A percentile compares a stretch with the other conserved stretches of the same genome.
Evolutionary conservation across 2,888 invertebrate genomes (phyloP).

Genomic region (Pollenia labialis): DNA sequence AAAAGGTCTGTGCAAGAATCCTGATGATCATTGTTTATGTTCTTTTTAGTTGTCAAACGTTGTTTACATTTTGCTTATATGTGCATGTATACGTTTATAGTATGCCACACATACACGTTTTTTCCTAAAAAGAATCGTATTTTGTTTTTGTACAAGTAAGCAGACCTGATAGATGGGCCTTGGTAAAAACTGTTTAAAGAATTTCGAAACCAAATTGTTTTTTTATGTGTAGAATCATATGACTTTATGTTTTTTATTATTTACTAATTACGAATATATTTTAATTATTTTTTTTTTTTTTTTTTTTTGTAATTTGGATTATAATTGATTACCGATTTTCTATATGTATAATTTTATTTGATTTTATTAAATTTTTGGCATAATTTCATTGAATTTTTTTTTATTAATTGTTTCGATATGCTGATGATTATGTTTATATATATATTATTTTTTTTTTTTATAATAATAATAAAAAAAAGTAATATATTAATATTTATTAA

Average conservation of each 20-base stretch:
- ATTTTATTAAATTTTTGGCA: constrained; percentile 70
- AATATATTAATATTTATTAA: constrained; percentile 36
- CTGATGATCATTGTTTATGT: too few species aligned
- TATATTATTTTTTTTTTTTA: constrained; percentile 36
- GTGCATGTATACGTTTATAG: too few species aligned
- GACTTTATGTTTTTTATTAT: constrained; percentile 11
- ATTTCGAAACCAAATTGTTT: neutral
- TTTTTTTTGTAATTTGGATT: constrained; percentile 30
- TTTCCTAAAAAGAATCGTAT: too few species aligned
- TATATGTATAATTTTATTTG: constrained; percentile 68
- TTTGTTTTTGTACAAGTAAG: too few species aligned
- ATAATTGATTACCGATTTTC: constrained; percentile 54
- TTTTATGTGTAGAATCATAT: neutral
- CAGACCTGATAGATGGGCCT: too few species aligned
- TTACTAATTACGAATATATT: constrained; percentile 35
- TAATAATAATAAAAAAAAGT: constrained; percentile 37
- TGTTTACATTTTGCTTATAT: too few species aligned
- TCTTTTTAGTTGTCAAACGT: too few species aligned
- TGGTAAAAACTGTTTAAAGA: too few species aligned
- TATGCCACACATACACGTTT: too few species aligned
- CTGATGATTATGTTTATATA: constrained; percentile 39
- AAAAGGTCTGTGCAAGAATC: too few species aligned
- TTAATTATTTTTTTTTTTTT: constrained; percentile 28
- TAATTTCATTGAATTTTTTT: constrained; percentile 49
- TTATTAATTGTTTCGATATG: constrained; percentile 44